A percentile compares a stretch with the other conserved stretches of the same genome.
phyloP scores from a whole-genome alignment of 2,888 invertebrate species.

The Drosophila histrio region DNA sequence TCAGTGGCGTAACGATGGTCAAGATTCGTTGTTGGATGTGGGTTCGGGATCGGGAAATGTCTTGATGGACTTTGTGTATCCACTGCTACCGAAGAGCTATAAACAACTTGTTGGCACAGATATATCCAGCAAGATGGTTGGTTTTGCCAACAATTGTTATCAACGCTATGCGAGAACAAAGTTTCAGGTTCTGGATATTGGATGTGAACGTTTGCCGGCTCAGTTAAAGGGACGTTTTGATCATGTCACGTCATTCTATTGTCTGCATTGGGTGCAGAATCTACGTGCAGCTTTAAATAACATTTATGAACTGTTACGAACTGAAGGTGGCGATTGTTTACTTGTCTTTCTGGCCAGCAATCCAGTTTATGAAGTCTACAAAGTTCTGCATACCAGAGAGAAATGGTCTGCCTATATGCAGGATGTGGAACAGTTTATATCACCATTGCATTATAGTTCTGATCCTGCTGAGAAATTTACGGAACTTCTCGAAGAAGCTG shows the following conservation, averaged over 20 bases:
- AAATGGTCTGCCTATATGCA: constrained; percentile 88
- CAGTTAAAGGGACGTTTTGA: constrained; percentile 86
- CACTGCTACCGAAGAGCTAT: constrained; percentile 86
- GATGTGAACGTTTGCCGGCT: constrained; percentile 84
- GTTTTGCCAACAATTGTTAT: constrained; percentile 87
- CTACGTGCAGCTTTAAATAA: constrained; percentile 87
- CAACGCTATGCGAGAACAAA: constrained; percentile 75
- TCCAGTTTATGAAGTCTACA: constrained; percentile 89
- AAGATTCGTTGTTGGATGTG: constrained; percentile 87
- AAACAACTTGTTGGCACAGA: constrained; percentile 87
- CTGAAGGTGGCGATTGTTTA: constrained; percentile 88
- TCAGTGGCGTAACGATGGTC: constrained; percentile 85
- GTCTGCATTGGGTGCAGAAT: constrained; percentile 91
- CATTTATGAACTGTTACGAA: constrained; percentile 87
- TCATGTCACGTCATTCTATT: constrained; percentile 91
- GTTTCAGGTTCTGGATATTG: constrained; percentile 86
- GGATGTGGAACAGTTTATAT: constrained; percentile 88
- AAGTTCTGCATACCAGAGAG: constrained; percentile 85
- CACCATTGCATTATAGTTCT: constrained; percentile 88
- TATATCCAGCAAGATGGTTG: constrained; percentile 89
- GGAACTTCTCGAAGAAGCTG: constrained; percentile 86
- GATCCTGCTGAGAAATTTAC: constrained; percentile 86
- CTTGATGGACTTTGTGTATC: constrained; percentile 87
- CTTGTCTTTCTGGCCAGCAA: constrained; percentile 89
- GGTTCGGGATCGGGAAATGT: constrained; percentile 91